Base-by-base conservation (phyloP, 2,888 invertebrate genomes). In the Ochlodes sylvanus region DNA sequence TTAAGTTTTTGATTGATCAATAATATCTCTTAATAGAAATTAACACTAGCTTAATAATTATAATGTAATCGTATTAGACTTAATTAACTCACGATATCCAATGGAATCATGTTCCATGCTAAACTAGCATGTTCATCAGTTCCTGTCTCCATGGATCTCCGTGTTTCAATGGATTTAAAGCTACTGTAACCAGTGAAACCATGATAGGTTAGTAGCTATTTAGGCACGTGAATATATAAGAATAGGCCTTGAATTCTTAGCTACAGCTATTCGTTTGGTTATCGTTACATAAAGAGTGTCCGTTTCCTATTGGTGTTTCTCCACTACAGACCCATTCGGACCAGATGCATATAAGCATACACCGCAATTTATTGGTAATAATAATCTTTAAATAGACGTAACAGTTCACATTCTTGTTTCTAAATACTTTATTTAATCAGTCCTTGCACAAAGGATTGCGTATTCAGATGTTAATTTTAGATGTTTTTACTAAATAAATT, bases 381-480 rank as follows among this genome's bases (percentile, higher is more conserved):
- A 62, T 67, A 67, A 67, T 67, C 66, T 67, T 67, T 67, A 67
- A 67, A 67, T 67, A 67, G 67, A 67, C 47, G 38, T 47, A 56
- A 67, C 55, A 62, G 47, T 56, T 67, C 34, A 47, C 55, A 67
- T 67, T 67, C 55, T 67, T 56, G 67, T 47, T 52, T 34, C 61
- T 62, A 47, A 47, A 62, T 44, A 60, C 58, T 66, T 65, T 27
- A 32, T 38, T 61, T 61, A 55, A 67, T 62, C 67, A 56, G 21
- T 44, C 54, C 34, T 52, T n/a, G 21, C 15, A 62, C 61, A 61
- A 55, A 27, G 54, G 38, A 14, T 67, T 55, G n/a, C 17, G 41
- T 21, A 21, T 67, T 62, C 38, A 21, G 41, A 56, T 47, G 44
- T 55, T 62, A 61, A 55, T 56, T 62, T 10, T 27, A 54, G 61